These are phyloP conservation scores for Diachrysia chrysitis DNA, from an alignment of 2,888 invertebrate genomes.

Conservation along the genomic window DNA sequence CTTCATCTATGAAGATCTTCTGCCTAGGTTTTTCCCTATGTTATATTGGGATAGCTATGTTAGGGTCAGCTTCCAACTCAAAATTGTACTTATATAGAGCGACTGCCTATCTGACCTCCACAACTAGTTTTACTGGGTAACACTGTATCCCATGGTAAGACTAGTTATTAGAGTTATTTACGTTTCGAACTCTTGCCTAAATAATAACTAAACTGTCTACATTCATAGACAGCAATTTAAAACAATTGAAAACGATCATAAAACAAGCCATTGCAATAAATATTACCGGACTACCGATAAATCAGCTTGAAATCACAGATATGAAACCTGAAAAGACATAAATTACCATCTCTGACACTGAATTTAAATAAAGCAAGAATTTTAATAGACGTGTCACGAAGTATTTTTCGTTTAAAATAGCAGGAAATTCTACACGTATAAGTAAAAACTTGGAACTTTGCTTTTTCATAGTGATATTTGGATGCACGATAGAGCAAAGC, in stretches of 20 bases:
- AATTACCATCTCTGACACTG: slow-evolving; percentile 36
- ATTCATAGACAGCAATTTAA: background rate
- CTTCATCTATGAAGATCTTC: too few relatives aligned
- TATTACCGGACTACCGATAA: slow-evolving; percentile 31
- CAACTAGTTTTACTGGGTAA: too few relatives aligned
- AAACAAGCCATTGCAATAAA: slow-evolving; percentile 17
- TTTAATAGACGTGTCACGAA: slow-evolving; percentile 13
- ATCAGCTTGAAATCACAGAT: slow-evolving; percentile 28
- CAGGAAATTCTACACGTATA: background rate
- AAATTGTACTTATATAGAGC: too few relatives aligned
- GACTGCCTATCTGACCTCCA: too few relatives aligned
- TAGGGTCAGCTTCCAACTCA: too few relatives aligned
- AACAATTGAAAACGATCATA: slow-evolving; percentile 3
- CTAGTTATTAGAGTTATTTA: too few relatives aligned
- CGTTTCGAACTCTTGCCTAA: too few relatives aligned
- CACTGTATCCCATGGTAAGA: too few relatives aligned
- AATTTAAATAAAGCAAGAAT: slow-evolving; percentile 39
- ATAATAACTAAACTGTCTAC: background rate
- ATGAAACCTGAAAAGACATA: slow-evolving; percentile 31
- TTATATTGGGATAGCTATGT: too few relatives aligned
- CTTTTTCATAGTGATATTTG: background rate
- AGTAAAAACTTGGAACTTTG: background rate
- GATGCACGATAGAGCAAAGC: background rate
- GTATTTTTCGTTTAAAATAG: slow-evolving; percentile 22
- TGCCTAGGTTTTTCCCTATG: too few relatives aligned